phyloP scores from a whole-genome alignment of 1,140 invertebrate species.

The Anagrus nilaparvatae region DNA sequence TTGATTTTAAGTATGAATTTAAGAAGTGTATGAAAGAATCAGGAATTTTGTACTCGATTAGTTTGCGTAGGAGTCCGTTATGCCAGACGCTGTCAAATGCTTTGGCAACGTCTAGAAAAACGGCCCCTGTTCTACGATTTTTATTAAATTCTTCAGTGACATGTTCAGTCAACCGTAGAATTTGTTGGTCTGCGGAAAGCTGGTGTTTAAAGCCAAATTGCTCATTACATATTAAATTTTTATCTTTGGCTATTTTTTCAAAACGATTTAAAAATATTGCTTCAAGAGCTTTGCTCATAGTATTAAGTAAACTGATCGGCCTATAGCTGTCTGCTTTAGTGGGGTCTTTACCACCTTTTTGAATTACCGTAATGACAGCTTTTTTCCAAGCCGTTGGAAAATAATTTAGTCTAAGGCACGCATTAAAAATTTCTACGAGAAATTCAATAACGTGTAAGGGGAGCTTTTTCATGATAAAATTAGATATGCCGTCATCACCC shows the following conservation, averaged over 20 bases:
- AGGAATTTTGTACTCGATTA: background rate
- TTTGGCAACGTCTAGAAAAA: too few species aligned
- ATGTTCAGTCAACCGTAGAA: slow-evolving; percentile 4
- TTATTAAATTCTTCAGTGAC: background rate
- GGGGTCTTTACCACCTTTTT: slow-evolving; percentile 4
- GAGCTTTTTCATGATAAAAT: slow-evolving; percentile 4
- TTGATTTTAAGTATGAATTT: background rate
- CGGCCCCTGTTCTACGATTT: background rate
- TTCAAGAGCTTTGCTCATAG: slow-evolving; percentile 10
- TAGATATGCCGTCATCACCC: slow-evolving; percentile 1
- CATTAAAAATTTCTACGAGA: slow-evolving; percentile 3
- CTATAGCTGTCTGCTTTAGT: background rate
- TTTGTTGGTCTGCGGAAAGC: slow-evolving; percentile 3
- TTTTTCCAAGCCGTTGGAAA: slow-evolving; percentile 9
- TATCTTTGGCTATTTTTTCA: background rate
- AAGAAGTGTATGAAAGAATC: background rate
- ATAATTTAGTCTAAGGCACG: background rate
- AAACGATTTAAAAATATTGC: slow-evolving; percentile 1
- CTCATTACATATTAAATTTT: background rate
- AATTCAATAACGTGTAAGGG: background rate
- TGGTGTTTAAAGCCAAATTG: slow-evolving; percentile 3
- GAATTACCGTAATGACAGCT: slow-evolving; percentile 4
- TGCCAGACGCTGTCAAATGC: background rate
- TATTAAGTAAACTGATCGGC: slow-evolving; percentile 7
- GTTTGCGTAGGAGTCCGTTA: background rate